Base-by-base conservation (phyloP, 2,797 vertebrate species). In the Xyrichtys novacula region DNA sequence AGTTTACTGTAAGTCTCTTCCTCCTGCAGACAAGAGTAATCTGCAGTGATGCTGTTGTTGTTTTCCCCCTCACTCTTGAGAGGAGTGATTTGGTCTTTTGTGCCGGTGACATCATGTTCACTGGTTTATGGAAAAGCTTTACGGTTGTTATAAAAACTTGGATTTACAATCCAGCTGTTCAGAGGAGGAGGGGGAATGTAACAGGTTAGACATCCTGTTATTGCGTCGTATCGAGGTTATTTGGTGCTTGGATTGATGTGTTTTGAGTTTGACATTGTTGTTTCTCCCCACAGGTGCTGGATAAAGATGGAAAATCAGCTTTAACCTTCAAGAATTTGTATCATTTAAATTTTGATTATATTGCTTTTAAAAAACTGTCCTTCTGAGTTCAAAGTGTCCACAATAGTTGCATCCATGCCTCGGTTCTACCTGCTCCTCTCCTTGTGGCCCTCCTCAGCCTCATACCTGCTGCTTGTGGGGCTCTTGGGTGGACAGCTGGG, bases 381-480 rank as follows among this genome's bases (percentile, higher is more conserved):
- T 11, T 20, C 19, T 61, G 19, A 46, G 2, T n/a, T n/a, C n/a
- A n/a, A 49, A 71, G 40, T 39, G 14, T 64, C 14, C 19, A 34
- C 44, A 73, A 20, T 38, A 22, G 44, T 17, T 64, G 1, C 57
- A 56, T 55, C 66, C 26, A 89, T 88, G 86, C 67, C 47, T 46
- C 71, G 65, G 60, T 38, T 83, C 5, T 68, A 46, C 23, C 61
- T 68, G 62, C 60, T 83, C 36, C 29, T 71, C 28, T 40, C 48
- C 57, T 23, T 74, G 23, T 76, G 73, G 78, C 71, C 32, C 29
- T 49, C 20, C 53, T 73, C 57, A 38, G 52, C 64, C 49, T 39
- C 64, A 20, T 66, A 53, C n/a, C 54, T 88, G 70, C 69, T 90
- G 20, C 53, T 87, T n/a, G 14, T 80, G 36, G 85, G 76, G 65